Evolutionary conservation across 2,113 vertebrate genomes (phyloP).

Genomic region (Nerophis lumbriciformis): DNA sequence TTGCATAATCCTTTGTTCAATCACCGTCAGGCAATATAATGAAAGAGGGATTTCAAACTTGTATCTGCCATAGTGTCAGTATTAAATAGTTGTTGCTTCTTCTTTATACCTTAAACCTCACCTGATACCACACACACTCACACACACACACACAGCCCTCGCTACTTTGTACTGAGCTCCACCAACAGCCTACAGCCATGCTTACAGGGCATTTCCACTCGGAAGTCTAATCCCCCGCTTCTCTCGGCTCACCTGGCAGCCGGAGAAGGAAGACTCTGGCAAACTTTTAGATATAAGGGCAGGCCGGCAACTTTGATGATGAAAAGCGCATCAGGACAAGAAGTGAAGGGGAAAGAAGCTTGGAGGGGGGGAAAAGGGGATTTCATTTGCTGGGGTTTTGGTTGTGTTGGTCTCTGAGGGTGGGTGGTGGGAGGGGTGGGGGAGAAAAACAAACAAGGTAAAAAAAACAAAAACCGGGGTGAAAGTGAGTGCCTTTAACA

Average conservation of each 20-base stretch:
- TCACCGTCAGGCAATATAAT: background rate
- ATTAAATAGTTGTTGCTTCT: background rate
- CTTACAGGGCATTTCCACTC: slow-evolving; percentile 57
- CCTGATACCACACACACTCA: slow-evolving; percentile 7
- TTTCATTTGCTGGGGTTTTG: slow-evolving; percentile 48
- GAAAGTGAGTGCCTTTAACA: slow-evolving; percentile 37
- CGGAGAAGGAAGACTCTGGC: slow-evolving; percentile 29
- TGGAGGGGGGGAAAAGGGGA: slow-evolving; percentile 29
- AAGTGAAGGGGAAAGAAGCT: slow-evolving; percentile 60
- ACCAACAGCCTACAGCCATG: slow-evolving; percentile 56
- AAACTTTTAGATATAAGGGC: slow-evolving; percentile 54
- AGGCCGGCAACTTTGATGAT: slow-evolving; percentile 53
- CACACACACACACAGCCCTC: slow-evolving; percentile 10
- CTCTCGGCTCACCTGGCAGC: slow-evolving; percentile 54
- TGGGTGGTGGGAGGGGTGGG: slow-evolving; percentile 28
- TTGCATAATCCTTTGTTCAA: too few relatives aligned
- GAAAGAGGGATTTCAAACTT: slow-evolving; percentile 3
- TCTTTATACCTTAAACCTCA: background rate
- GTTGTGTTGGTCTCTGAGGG: slow-evolving; percentile 43
- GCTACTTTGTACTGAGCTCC: slow-evolving; percentile 47
- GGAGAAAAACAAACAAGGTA: slow-evolving; percentile 22
- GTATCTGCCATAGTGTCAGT: background rate
- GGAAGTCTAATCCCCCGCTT: slow-evolving; percentile 55
- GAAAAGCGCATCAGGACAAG: slow-evolving; percentile 55
- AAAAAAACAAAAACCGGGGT: slow-evolving; percentile 4